Conservation (phyloP, 2,888 invertebrate species). For the Tortricodes alternella region DNA sequence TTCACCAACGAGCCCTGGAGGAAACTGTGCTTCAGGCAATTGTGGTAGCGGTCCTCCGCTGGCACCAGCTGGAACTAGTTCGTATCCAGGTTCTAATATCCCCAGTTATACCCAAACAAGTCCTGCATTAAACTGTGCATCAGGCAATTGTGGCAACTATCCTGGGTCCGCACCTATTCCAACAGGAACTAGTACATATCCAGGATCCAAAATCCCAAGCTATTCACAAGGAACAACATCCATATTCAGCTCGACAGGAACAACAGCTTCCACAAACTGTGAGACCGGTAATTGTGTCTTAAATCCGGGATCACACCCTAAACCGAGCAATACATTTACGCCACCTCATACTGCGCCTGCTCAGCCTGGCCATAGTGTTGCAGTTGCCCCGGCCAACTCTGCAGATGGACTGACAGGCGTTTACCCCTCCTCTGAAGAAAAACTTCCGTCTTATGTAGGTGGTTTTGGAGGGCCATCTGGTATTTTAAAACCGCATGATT, state of each 20-base stretch:
- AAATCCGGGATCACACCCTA: not conserved
- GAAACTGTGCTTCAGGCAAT: slow-evolving; percentile 13
- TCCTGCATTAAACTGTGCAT: not conserved
- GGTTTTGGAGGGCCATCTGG: slow-evolving; percentile 57
- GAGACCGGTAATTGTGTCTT: slow-evolving; percentile 29
- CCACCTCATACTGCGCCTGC: slow-evolving; percentile 20
- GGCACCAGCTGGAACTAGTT: not conserved
- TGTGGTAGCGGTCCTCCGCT: slow-evolving; percentile 17
- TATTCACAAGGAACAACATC: not conserved
- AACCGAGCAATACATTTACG: slow-evolving; percentile 22
- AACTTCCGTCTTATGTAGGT: slow-evolving; percentile 45
- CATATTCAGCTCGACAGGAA: slow-evolving; percentile 19
- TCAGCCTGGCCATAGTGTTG: slow-evolving; percentile 10
- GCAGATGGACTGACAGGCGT: slow-evolving; percentile 10
- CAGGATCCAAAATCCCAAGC: not conserved
- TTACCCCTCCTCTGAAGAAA: slow-evolving; percentile 36
- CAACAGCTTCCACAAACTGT: slow-evolving; percentile 5
- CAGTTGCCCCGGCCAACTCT: slow-evolving; percentile 16
- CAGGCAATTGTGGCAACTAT: not conserved
- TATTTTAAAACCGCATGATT: slow-evolving; percentile 57
- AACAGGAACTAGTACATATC: not conserved
- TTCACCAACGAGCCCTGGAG: slow-evolving; percentile 8
- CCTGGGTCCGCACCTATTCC: not conserved
- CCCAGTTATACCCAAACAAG: not conserved
- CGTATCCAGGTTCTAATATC: not conserved